Evolutionary conservation across 2,888 invertebrate genomes (phyloP).

Genomic region (Watsonalla binaria): DNA sequence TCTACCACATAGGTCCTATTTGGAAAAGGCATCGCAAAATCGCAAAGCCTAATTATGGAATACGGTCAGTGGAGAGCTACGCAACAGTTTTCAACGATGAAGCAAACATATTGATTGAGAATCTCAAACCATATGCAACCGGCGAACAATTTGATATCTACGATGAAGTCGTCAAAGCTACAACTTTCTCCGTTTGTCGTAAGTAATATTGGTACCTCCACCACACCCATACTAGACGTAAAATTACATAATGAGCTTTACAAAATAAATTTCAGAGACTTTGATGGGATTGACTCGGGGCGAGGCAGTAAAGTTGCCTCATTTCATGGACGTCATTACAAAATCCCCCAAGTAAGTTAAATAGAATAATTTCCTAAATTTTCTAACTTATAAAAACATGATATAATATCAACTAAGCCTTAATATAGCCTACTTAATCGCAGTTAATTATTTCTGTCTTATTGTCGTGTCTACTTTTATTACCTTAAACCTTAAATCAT

Average conservation of each 20-base stretch:
- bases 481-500: no score
- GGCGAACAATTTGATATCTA: conserved; percentile 40
- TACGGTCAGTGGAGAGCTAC: conserved; percentile 48
- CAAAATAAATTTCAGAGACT: conserved; percentile 42
- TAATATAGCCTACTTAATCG: no score
- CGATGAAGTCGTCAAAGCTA: conserved; percentile 37
- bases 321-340: conserved; percentile 41
- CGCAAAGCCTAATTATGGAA: conserved; percentile 55
- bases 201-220: conserved; percentile 23
- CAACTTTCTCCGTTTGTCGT: conserved; percentile 58
- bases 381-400: no score
- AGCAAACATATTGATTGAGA: conserved; percentile 34
- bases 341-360: conserved; percentile 35
- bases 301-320: conserved; percentile 43
- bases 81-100: conserved; percentile 43
- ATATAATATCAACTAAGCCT: no score
- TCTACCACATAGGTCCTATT: conserved; percentile 43
- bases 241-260: no score
- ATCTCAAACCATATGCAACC: conserved; percentile 14
- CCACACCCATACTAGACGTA: no score
- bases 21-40: conserved; percentile 66
- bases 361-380: no score
- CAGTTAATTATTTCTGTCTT: no score
- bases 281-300: conserved; percentile 56
- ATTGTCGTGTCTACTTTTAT: no score